Percentiles rank a stretch among this genome's conserved stretches.
These are phyloP conservation scores for Heliconius charithonia DNA, from an alignment of 2,888 invertebrate genomes.

Conservation along the genomic window DNA sequence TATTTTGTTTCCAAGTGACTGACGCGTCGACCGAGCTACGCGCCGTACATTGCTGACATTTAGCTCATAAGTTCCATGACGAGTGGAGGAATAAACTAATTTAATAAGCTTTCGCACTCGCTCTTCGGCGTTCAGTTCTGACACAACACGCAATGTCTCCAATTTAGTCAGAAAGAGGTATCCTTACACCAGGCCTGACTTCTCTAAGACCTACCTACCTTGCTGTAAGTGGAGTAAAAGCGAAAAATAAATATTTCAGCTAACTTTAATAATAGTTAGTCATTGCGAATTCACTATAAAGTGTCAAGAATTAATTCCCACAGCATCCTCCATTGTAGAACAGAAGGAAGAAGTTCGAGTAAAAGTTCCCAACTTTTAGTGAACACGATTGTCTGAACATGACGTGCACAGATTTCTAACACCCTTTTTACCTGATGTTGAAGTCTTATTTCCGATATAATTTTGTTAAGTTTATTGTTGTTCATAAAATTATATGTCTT, in stretches of 20 bases:
- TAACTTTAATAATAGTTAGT: neutral
- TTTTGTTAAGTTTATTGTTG: neutral
- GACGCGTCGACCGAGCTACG: no score
- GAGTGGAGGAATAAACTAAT: no score
- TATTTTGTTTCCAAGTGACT: no score
- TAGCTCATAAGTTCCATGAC: no score
- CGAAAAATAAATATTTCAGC: neutral
- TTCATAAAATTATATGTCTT: neutral
- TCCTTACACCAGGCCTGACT: no score
- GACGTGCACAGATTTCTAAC: conserved; percentile 32
- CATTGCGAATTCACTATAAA: conserved; percentile 17
- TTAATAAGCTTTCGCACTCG: no score
- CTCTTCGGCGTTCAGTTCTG: no score
- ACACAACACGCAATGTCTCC: no score
- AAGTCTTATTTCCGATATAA: conserved; percentile 20
- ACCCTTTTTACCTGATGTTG: conserved; percentile 15
- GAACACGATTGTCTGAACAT: conserved; percentile 30
- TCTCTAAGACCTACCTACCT: no score
- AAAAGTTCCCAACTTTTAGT: conserved; percentile 46
- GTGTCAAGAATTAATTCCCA: conserved; percentile 48
- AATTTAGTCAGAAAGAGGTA: no score
- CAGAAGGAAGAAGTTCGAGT: conserved; percentile 49
- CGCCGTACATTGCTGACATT: no score
- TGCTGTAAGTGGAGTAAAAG: no score
- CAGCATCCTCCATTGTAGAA: conserved; percentile 57